phyloP scores from a whole-genome alignment of 1,140 invertebrate genomes.

The Dolichoris vasculosae region DNA sequence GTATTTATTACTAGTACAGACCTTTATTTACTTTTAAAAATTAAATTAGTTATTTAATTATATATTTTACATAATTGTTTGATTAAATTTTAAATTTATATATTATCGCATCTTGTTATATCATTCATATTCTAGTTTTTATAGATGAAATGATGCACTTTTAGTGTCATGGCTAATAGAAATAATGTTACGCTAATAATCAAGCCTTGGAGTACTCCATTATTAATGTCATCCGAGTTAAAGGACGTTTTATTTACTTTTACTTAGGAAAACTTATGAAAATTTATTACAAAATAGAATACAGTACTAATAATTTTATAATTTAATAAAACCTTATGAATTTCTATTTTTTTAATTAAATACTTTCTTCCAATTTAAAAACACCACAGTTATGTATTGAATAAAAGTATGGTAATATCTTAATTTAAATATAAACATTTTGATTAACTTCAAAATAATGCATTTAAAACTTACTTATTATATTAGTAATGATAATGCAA shows the following conservation, averaged over 20 bases:
- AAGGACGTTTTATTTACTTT: not conserved
- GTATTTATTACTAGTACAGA: too few species aligned
- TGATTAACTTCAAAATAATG: too few species aligned
- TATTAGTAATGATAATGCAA: too few species aligned
- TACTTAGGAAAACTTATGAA: not conserved
- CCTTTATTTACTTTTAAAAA: too few species aligned
- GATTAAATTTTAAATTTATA: not conserved
- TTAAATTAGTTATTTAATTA: not conserved
- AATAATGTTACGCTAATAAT: slow-evolving; percentile 9
- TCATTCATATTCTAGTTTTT: not conserved
- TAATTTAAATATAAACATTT: not conserved
- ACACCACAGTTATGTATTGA: too few species aligned
- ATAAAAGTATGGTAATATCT: too few species aligned
- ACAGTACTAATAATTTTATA: not conserved
- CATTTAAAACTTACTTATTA: too few species aligned
- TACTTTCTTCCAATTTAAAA: not conserved
- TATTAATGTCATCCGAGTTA: not conserved
- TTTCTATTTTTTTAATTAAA: not conserved
- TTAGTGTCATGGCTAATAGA: slow-evolving; percentile 22
- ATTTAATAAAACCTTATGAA: not conserved
- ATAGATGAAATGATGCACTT: not conserved
- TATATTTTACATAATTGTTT: not conserved
- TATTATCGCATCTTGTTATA: not conserved
- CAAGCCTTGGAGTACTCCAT: slow-evolving; percentile 6
- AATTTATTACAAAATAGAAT: not conserved